A percentile compares a stretch with the other conserved stretches of the same genome.
These are phyloP conservation scores for Grammomys dolichurus DNA, from an alignment of 2,113 vertebrate species.

Conservation along the genomic window DNA sequence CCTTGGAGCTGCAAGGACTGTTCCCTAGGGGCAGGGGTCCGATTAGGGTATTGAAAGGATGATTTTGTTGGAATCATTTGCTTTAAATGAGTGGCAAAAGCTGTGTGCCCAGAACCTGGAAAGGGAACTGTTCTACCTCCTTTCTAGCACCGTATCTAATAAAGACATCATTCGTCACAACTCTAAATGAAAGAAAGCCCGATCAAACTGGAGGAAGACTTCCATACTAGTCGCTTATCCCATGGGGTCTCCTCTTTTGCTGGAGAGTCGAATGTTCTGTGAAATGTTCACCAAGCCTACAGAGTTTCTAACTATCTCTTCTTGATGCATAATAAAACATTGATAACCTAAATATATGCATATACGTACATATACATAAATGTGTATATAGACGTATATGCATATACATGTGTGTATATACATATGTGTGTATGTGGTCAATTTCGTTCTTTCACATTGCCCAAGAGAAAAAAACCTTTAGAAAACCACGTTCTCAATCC, in stretches of 20 bases:
- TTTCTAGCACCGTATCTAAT: slow-evolving; percentile 39
- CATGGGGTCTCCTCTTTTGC: slow-evolving; percentile 51
- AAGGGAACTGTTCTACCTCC: slow-evolving; percentile 49
- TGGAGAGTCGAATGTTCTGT: not conserved
- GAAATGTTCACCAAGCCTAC: slow-evolving; percentile 6
- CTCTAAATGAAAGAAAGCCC: slow-evolving; percentile 56
- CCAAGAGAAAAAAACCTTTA: slow-evolving; percentile 48
- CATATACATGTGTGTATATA: too few relatives aligned
- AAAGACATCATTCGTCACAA: slow-evolving; percentile 65
- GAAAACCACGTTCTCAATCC: slow-evolving; percentile 63
- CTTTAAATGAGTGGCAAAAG: slow-evolving; percentile 44
- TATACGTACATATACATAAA: not conserved
- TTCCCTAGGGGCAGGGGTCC: slow-evolving; percentile 15
- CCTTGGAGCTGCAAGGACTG: slow-evolving; percentile 1
- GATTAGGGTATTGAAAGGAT: slow-evolving; percentile 30
- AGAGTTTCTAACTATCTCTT: not conserved
- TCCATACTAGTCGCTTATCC: not conserved
- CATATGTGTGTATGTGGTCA: not conserved
- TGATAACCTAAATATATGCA: slow-evolving; percentile 33
- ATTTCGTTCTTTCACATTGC: slow-evolving; percentile 57
- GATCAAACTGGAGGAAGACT: slow-evolving; percentile 11
- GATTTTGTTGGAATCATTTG: slow-evolving; percentile 55
- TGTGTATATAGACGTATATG: not conserved
- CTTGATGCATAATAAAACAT: slow-evolving; percentile 44
- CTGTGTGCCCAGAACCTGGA: slow-evolving; percentile 30